Evolutionary conservation across 2,888 invertebrate genomes (phyloP).

Genomic region (Euphydryas editha): DNA sequence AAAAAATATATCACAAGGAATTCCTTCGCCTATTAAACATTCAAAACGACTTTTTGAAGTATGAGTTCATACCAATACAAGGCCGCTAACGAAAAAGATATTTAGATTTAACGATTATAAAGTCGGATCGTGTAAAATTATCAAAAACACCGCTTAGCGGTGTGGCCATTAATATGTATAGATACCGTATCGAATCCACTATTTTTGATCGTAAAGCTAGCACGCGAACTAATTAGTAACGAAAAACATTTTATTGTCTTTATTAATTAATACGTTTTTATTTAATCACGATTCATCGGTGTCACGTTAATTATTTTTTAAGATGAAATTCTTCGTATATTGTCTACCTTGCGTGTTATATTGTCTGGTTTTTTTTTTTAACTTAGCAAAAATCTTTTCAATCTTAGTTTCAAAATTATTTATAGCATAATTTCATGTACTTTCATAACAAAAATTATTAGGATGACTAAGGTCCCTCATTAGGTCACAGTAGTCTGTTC

Average conservation of each 20-base stretch:
- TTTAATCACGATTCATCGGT: slow-evolving; percentile 9
- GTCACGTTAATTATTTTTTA: slow-evolving; percentile 15
- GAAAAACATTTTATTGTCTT: slow-evolving; percentile 53
- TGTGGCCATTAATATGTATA: slow-evolving; percentile 43
- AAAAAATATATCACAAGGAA: slow-evolving; percentile 7
- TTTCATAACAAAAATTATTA: too few species aligned
- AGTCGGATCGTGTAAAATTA: slow-evolving; percentile 35
- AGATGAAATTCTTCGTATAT: background rate
- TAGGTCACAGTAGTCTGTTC: too few species aligned
- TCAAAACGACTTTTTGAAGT: slow-evolving; percentile 13
- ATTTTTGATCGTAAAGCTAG: slow-evolving; percentile 55
- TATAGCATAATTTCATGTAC: too few species aligned
- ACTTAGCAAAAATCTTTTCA: too few species aligned
- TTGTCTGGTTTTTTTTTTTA: background rate
- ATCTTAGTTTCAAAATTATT: too few species aligned
- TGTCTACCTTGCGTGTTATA: background rate
- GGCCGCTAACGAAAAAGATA: slow-evolving; percentile 21
- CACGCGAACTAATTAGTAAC: slow-evolving; percentile 52
- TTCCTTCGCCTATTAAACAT: background rate
- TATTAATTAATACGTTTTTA: slow-evolving; percentile 50
- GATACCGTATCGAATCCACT: slow-evolving; percentile 53
- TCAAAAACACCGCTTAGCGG: slow-evolving; percentile 49
- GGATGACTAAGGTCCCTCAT: too few species aligned
- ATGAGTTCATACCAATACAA: slow-evolving; percentile 17
- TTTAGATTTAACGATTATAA: slow-evolving; percentile 28